Evolutionary conservation across 2,797 vertebrate genomes (phyloP).

Genomic region (Myotis myotis): DNA sequence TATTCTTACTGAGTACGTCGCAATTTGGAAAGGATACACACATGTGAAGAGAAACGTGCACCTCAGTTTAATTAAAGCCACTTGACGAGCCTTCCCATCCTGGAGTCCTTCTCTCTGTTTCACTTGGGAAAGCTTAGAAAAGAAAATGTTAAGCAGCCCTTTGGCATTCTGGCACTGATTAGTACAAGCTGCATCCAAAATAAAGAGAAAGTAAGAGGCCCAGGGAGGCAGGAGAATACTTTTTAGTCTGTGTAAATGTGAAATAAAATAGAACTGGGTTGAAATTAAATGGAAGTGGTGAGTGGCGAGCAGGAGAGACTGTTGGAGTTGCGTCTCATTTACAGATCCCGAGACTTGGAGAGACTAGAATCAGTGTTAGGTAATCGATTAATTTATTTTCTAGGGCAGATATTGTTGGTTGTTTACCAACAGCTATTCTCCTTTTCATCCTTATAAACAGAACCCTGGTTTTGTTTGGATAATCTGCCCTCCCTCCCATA

Average conservation of each 20-base stretch:
- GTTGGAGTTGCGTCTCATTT: not conserved
- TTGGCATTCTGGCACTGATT: constrained; percentile 13
- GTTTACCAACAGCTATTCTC: not conserved
- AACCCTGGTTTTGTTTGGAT: not conserved
- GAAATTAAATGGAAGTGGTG: not conserved
- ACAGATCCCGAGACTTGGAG: not conserved
- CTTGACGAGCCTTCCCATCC: not conserved
- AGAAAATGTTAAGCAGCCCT: constrained; percentile 31
- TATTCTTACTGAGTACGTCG: not conserved
- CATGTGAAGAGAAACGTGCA: not conserved
- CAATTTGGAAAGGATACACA: not conserved
- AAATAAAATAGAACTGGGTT: constrained; percentile 4
- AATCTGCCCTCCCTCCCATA: not conserved
- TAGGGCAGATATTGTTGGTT: not conserved
- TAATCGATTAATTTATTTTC: not conserved
- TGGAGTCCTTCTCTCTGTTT: not conserved
- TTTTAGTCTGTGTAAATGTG: not conserved
- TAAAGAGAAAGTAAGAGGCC: constrained; percentile 58
- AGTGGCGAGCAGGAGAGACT: not conserved
- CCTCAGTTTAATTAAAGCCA: constrained; percentile 40
- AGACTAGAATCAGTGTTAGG: not conserved
- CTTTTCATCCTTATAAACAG: not conserved
- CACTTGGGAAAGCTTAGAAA: constrained; percentile 55
- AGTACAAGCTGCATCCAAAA: constrained; percentile 39
- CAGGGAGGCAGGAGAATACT: not conserved